These are phyloP conservation scores for Noctua comes DNA, from an alignment of 2,888 invertebrate species.

Conservation along the genomic window DNA sequence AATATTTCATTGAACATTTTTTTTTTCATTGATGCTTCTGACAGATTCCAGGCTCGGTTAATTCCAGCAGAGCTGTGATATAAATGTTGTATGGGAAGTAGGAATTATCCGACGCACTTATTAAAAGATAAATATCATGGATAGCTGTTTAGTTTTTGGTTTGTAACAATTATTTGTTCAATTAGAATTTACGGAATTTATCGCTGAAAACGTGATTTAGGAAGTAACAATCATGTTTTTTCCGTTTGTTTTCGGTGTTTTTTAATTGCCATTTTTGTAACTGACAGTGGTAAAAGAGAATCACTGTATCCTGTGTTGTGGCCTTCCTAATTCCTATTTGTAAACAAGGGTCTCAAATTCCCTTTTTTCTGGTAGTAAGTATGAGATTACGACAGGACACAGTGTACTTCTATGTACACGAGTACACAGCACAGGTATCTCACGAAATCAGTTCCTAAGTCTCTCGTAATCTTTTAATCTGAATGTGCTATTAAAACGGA, in stretches of 20 bases:
- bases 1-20: constrained; percentile 62
- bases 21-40: constrained; percentile 53
- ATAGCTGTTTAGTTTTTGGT: constrained; percentile 14
- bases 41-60: constrained; percentile 23
- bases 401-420: background rate
- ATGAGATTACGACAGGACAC: background rate
- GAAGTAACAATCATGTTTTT: constrained; percentile 3
- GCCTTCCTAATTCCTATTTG: background rate
- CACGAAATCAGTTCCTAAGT: constrained; percentile 37
- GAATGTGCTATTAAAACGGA: constrained; percentile 54
- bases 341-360: background rate
- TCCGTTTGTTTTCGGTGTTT: constrained; percentile 15
- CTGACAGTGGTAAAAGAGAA: background rate
- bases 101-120: constrained; percentile 10
- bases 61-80: constrained; percentile 31
- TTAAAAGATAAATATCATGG: constrained; percentile 8
- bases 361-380: background rate
- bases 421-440: constrained; percentile 2
- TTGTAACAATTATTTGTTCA: constrained; percentile 14
- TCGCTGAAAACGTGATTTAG: constrained; percentile 5
- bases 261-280: background rate
- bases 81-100: constrained; percentile 22
- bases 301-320: background rate
- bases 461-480: constrained; percentile 60
- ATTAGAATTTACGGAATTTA: constrained; percentile 16